Percentiles rank a stretch among this genome's conserved stretches.
phyloP scores from a whole-genome alignment of 2,797 vertebrate genomes.

The Threskiornis aethiopicus region DNA sequence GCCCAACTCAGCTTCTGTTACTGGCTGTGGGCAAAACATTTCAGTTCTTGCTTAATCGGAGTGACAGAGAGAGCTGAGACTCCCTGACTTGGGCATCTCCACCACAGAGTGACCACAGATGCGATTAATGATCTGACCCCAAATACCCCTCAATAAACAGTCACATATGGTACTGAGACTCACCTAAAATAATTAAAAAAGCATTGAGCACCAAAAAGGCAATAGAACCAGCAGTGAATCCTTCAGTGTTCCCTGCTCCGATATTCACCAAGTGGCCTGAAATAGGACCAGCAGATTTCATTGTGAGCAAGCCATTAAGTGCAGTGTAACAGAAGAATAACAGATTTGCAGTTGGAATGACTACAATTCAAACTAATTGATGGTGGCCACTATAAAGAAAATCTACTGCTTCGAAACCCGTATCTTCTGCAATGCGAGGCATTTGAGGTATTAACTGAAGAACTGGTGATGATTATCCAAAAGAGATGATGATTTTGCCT shows the following conservation, averaged over 20 bases:
- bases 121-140: background rate
- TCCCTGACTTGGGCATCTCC: background rate
- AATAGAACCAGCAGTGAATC: slow-evolving; percentile 82
- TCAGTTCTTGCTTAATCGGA: background rate
- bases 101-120: background rate
- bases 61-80: background rate
- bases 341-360: background rate
- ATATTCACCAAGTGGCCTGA: slow-evolving; percentile 77
- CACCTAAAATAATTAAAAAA: slow-evolving; percentile 85
- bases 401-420: fast-evolving
- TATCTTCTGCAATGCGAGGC: background rate
- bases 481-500: background rate
- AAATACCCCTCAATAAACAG: background rate
- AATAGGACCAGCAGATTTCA: background rate
- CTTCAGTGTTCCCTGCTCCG: slow-evolving; percentile 47
- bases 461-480: background rate
- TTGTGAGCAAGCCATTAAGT: background rate
- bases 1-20: slow-evolving; percentile 37
- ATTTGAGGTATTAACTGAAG: background rate
- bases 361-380: background rate
- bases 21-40: slow-evolving; percentile 13
- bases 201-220: slow-evolving; percentile 84
- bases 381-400: background rate
- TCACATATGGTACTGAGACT: background rate
- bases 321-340: background rate